Base-by-base conservation (phyloP, 1,140 invertebrate species). In the Aphis craccivora region DNA sequence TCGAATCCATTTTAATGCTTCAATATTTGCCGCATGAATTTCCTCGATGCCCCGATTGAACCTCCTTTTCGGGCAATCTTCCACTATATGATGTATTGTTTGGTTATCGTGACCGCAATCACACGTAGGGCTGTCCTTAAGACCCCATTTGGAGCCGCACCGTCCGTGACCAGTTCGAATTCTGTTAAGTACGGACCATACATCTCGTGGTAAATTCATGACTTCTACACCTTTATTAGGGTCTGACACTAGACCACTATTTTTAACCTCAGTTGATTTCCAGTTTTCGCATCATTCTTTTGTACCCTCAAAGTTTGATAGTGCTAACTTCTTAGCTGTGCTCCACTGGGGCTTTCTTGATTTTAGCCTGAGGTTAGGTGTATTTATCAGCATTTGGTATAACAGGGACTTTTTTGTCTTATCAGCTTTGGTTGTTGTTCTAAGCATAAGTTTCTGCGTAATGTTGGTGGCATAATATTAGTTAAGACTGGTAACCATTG, bases 401-500 rank as follows among this genome's bases (percentile, higher is more conserved):
- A 84, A 86, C 43, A 86, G 8, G 23, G 84, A 86, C 40, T 7
- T 45, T 45, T 86, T 23, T 40, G 8, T 84, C 83, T 89, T 89
- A 53, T 89, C 87, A 55, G 48, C 48, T 89, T 89, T 53, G 48
- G 18, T 53, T 20, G 35, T 89, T n/a, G 43, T 87, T 48, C 51
- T 89, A 37, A 88, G 86, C n/a, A 88, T n/a, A 45, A 51, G 30
- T 45, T 25, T 88, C 86, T 45, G 87, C 48, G n/a, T 35, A 89
- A 89, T 18, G 48, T 9, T 88, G 48, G 87, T 89, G 51, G 48
- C 45, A 53, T 20, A 35, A 89, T 89, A 89, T 35, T 53, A 53
- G 14, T 89, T n/a, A 89, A 89, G 48, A 89, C 87, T 89, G 87
- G 87, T 89, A 89, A 89, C 87, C 51, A 89, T 37, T 89, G 14